Evolutionary conservation across 2,113 vertebrate species (phyloP), one percentile per base, ranked within the genome.

Genomic region (Elaphurus davidianus): DNA sequence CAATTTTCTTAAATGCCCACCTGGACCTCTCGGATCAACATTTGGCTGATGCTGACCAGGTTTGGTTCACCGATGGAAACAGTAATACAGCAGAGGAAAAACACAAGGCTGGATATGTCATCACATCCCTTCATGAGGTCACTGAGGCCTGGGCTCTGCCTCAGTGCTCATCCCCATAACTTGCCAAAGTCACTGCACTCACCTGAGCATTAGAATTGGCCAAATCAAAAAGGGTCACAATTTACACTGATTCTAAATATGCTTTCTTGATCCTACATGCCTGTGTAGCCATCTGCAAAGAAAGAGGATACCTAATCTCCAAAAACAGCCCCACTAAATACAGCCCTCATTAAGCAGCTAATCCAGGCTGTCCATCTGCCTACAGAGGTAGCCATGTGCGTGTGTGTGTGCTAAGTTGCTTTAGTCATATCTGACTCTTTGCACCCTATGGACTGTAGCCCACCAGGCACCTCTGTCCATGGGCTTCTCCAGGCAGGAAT

Each of bases 401-500:
- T 74, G 67, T 12, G 33, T 2, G 19, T 6, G 0, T 4, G 36
- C 36, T 25, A 76, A 76, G 71, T 43, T 0, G 0, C 40, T 43
- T 27, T 27, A 76, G 23, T 76, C 40, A 15, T 76, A 43, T 27
- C 71, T 0, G 1, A 3, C 71, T 76, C 23, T 43, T 43, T 76
- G 71, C 0, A 76, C 12, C 12, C 40, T 15, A 14, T 7, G 71
- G 1, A 43, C 36, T 43, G 21, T 74, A 27, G 36, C 71, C 40
- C 71, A 43, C 23, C 40, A 76, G 13, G 71, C 71, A 27, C 23
- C 40, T 76, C 71, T 76, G 6, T 27, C 6, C 71, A 76, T 8
- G 71, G 21, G 40, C 36, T 27, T 76, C 40, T 76, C 40, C 12
- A 43, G 71, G 23, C 23, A 76, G 23, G 40, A 76, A 76, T 76